A percentile compares a stretch with the other conserved stretches of the same genome.
phyloP scores from a whole-genome alignment of 2,797 vertebrate species.

The Aeoliscus strigatus region DNA sequence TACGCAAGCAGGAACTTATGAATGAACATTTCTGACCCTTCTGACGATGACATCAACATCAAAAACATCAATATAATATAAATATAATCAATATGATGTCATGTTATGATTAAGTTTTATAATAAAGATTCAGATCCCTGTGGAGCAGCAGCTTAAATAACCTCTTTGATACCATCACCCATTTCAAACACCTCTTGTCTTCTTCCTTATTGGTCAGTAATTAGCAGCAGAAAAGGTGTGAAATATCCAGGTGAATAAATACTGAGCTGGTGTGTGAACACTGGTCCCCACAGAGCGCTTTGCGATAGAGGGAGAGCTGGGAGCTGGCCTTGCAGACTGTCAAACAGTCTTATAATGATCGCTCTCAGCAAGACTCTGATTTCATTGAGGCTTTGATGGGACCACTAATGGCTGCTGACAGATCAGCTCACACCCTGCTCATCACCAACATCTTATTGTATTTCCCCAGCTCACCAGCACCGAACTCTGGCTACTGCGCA shows the following conservation, averaged over 20 bases:
- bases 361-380: conserved; percentile 66
- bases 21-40: conserved; percentile 24
- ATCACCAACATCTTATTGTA: conserved; percentile 46
- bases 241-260: conserved; percentile 42
- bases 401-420: conserved; percentile 70
- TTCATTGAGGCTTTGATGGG: conserved; percentile 72
- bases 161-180: conserved; percentile 44
- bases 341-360: conserved; percentile 59
- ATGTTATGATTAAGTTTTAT: too few relatives aligned
- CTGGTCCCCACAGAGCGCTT: conserved; percentile 32
- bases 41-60: too few relatives aligned
- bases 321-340: conserved; percentile 46
- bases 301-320: conserved; percentile 36
- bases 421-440: conserved; percentile 52
- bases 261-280: conserved; percentile 13
- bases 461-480: conserved; percentile 30
- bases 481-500: conserved; percentile 44
- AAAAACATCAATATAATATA: too few relatives aligned
- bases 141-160: conserved; percentile 43
- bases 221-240: conserved; percentile 54
- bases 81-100: too few relatives aligned
- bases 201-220: conserved; percentile 56
- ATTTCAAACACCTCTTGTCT: conserved; percentile 45
- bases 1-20: conserved; percentile 31
- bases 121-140: conserved; percentile 31